Conservation (phyloP, 2,113 vertebrate species). For the Oncorhynchus clarkii region DNA sequence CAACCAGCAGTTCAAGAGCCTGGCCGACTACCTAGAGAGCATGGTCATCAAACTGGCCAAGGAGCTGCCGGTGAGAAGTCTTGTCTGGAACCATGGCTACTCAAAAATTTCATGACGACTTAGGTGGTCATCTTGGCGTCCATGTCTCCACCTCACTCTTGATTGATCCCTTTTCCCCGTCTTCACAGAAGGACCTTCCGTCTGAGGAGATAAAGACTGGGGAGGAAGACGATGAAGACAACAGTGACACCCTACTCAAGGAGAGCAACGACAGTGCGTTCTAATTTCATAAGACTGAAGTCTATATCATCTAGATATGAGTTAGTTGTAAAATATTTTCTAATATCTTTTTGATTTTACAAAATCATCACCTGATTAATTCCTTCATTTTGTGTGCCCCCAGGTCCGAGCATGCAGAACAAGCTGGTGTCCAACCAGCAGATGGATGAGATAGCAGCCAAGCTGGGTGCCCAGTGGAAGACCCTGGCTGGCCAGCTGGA, state of each 20-base stretch:
- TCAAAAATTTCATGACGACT: too few relatives aligned
- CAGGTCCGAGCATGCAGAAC: slow-evolving; percentile 89
- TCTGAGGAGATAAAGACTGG: slow-evolving; percentile 99
- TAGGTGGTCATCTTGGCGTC: too few relatives aligned
- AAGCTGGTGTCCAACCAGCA: slow-evolving; percentile 88
- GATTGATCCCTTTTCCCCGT: background rate
- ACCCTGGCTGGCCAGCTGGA: slow-evolving; percentile 84
- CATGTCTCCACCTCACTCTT: too few relatives aligned
- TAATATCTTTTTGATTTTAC: background rate
- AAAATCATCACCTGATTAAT: background rate
- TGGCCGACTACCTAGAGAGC: slow-evolving; percentile 95
- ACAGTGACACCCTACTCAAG: slow-evolving; percentile 96
- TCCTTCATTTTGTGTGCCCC: background rate
- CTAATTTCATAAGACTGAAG: background rate
- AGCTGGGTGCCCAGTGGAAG: slow-evolving; percentile 89
- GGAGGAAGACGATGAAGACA: slow-evolving; percentile 96
- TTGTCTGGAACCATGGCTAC: background rate
- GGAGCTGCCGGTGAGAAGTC: slow-evolving; percentile 89
- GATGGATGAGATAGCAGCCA: slow-evolving; percentile 85
- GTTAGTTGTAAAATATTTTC: too few relatives aligned
- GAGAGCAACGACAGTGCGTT: slow-evolving; percentile 96
- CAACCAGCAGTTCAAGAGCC: slow-evolving; percentile 96
- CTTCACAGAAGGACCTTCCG: slow-evolving; percentile 82
- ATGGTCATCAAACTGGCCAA: slow-evolving; percentile 99
- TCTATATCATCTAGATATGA: background rate